These are phyloP conservation scores for Lagocephalus sceleratus DNA, from an alignment of 2,797 vertebrate species.

Conservation along the genomic window DNA sequence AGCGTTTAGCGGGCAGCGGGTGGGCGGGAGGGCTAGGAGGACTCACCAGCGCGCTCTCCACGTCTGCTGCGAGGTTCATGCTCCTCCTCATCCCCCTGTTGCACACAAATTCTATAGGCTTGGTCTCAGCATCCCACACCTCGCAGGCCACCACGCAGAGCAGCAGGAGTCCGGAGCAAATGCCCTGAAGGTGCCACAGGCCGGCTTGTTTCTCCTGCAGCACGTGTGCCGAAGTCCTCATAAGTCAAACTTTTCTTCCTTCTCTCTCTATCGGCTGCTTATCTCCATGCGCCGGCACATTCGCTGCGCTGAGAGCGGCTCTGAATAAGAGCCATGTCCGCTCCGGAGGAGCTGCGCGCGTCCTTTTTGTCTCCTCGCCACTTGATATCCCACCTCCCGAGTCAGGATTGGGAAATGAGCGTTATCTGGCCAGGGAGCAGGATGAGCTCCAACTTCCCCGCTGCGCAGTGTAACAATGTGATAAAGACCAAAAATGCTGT, in stretches of 20 bases:
- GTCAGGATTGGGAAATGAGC: constrained; percentile 59
- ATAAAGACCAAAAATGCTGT: constrained; percentile 24
- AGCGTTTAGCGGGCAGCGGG: constrained; percentile 19
- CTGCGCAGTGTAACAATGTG: constrained; percentile 41
- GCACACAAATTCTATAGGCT: constrained; percentile 71
- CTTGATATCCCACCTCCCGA: constrained; percentile 64
- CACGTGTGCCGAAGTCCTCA: constrained; percentile 15
- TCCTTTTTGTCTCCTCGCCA: constrained; percentile 55
- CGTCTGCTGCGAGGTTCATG: constrained; percentile 62
- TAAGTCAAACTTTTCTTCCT: constrained; percentile 3
- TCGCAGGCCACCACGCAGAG: constrained; percentile 65
- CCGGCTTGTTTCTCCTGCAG: constrained; percentile 5
- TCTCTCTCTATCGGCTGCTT: constrained; percentile 61
- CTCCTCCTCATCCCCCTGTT: constrained; percentile 57
- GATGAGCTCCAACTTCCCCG: constrained; percentile 57
- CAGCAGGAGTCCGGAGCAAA: constrained; percentile 64
- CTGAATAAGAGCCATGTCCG: constrained; percentile 47
- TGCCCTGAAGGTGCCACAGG: constrained; percentile 14
- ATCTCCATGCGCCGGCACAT: constrained; percentile 69
- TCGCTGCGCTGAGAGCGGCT: constrained; percentile 60
- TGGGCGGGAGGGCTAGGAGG: no score
- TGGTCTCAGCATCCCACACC: constrained; percentile 57
- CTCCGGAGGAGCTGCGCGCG: constrained; percentile 32
- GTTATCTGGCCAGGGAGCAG: constrained; percentile 64
- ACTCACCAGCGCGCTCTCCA: constrained; percentile 65